Evolutionary conservation across 2,797 vertebrate genomes (phyloP).

Genomic region (Alosa sapidissima): DNA sequence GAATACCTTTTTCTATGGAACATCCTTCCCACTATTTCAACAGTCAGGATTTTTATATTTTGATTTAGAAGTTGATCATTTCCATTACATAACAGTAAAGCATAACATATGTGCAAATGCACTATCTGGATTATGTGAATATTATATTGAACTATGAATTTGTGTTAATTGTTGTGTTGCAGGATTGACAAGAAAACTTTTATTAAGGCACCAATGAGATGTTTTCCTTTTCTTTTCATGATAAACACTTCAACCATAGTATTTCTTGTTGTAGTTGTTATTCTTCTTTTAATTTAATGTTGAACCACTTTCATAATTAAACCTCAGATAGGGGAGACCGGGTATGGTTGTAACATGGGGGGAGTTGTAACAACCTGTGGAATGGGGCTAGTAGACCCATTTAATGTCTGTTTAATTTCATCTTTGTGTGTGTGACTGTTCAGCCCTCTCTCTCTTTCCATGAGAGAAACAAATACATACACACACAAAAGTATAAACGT

Average conservation of each 20-base stretch:
- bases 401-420: too few relatives aligned
- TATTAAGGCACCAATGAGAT: not conserved
- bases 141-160: not conserved
- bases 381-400: too few relatives aligned
- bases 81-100: not conserved
- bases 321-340: too few relatives aligned
- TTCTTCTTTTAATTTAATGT: not conserved
- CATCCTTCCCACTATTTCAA: not conserved
- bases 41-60: not conserved
- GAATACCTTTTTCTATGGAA: not conserved
- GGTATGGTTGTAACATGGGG: too few relatives aligned
- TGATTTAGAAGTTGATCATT: not conserved
- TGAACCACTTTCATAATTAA: not conserved
- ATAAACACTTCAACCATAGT: not conserved
- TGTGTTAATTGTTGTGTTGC: not conserved
- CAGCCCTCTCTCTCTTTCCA: too few relatives aligned
- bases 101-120: not conserved
- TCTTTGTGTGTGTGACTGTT: too few relatives aligned
- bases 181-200: not conserved
- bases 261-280: not conserved
- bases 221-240: not conserved
- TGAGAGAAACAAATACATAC: too few relatives aligned
- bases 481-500: too few relatives aligned
- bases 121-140: not conserved
- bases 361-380: too few relatives aligned